phyloP scores from a whole-genome alignment of 2,888 invertebrate genomes.

The Danaus chrysippus region DNA sequence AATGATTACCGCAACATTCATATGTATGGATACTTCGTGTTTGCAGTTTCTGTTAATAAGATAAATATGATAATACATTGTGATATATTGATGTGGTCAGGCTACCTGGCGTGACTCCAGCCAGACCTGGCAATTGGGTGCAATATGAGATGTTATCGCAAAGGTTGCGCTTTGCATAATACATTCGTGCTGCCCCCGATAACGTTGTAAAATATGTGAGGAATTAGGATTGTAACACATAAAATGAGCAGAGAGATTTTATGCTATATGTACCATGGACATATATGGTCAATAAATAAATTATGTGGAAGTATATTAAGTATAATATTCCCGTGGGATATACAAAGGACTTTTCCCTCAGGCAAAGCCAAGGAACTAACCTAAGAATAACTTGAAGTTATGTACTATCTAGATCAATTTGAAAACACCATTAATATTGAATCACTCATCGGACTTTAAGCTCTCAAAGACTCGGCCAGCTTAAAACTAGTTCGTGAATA shows the following conservation, averaged over 20 bases:
- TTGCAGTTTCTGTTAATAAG: slow-evolving; percentile 4
- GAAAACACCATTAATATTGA: slow-evolving; percentile 17
- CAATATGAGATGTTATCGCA: slow-evolving; percentile 45
- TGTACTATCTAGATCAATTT: neutral
- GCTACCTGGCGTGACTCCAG: slow-evolving; percentile 39
- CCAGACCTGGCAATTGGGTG: slow-evolving; percentile 35
- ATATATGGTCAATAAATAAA: too few relatives aligned
- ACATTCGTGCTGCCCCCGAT: slow-evolving; percentile 46
- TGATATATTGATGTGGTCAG: slow-evolving; percentile 10
- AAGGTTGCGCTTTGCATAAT: slow-evolving; percentile 45
- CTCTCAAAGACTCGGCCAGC: slow-evolving; percentile 17
- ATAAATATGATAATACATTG: slow-evolving; percentile 8
- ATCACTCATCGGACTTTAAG: slow-evolving; percentile 16
- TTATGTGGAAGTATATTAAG: too few relatives aligned
- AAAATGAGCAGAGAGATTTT: slow-evolving; percentile 3
- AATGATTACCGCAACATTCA: too few relatives aligned
- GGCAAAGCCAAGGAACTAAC: neutral
- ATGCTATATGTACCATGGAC: neutral
- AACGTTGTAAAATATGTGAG: slow-evolving; percentile 44
- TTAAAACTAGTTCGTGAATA: slow-evolving; percentile 25
- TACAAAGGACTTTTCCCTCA: too few relatives aligned
- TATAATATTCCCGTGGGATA: too few relatives aligned
- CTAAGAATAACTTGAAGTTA: neutral
- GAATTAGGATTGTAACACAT: slow-evolving; percentile 22
- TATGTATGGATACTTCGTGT: too few relatives aligned